Percentiles rank a stretch among this genome's conserved stretches.
Evolutionary conservation across 1,140 invertebrate species (phyloP).

Genomic region (Drosophila biarmipes): DNA sequence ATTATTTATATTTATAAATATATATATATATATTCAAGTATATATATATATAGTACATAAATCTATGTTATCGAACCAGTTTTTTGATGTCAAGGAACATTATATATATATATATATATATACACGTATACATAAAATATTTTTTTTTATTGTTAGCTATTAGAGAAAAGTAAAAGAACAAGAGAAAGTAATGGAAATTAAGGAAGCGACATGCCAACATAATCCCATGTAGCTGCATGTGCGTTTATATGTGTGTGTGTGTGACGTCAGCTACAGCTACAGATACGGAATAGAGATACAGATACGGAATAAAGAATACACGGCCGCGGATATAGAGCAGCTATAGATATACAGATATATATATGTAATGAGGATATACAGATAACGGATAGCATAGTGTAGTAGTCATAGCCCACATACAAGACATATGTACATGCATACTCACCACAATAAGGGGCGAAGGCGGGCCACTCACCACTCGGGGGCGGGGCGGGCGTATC

Average conservation of each 20-base stretch:
- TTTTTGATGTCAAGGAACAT: constrained; percentile 49
- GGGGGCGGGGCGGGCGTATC: neutral
- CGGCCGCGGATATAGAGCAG: constrained; percentile 23
- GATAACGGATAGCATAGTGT: constrained; percentile 34
- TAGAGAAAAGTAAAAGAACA: constrained; percentile 15
- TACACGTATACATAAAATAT: constrained; percentile 39
- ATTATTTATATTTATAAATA: constrained; percentile 57
- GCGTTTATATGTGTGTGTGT: constrained; percentile 47
- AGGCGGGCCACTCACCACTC: neutral
- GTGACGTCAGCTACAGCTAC: constrained; percentile 24
- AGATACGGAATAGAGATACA: constrained; percentile 19
- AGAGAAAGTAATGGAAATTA: neutral
- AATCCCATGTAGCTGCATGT: constrained; percentile 43
- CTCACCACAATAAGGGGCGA: constrained; percentile 32
- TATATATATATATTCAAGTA: constrained; percentile 25
- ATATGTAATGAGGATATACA: constrained; percentile 6
- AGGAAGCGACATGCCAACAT: constrained; percentile 31
- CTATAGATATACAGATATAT: constrained; percentile 29
- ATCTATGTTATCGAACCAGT: constrained; percentile 48
- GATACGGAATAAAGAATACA: constrained; percentile 11
- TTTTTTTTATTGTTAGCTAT: constrained; percentile 55
- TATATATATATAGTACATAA: constrained; percentile 37
- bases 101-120: constrained; percentile 45
- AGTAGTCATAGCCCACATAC: constrained; percentile 45
- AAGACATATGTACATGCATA: constrained; percentile 42